phyloP scores from a whole-genome alignment of 2,888 invertebrate species.

The Philonicus albiceps region DNA sequence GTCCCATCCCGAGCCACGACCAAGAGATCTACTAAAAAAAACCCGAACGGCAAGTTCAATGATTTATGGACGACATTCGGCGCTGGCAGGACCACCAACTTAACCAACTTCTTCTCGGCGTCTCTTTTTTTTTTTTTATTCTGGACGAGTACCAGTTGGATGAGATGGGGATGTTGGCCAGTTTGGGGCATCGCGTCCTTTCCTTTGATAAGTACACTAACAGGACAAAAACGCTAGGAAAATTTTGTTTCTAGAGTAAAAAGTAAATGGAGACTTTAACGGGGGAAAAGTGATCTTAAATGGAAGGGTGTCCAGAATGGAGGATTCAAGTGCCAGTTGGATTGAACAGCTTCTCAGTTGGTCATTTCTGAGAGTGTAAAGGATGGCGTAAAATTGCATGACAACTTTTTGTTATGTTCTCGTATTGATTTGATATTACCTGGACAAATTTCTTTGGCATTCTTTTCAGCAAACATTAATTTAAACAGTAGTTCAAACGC shows the following conservation, averaged over 20 bases:
- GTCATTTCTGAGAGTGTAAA: background rate
- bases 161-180: background rate
- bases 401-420: background rate
- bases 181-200: conserved; percentile 1
- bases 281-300: background rate
- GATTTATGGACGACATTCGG: conserved; percentile 48
- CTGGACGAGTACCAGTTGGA: background rate
- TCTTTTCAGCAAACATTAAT: too few species aligned
- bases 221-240: background rate
- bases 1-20: background rate
- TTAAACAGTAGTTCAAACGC: too few species aligned
- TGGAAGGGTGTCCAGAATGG: background rate
- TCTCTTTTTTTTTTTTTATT: conserved; percentile 39
- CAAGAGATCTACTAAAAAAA: conserved; percentile 42
- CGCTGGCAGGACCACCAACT: conserved; percentile 44
- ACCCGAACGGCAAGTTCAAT: conserved; percentile 46
- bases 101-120: conserved; percentile 13
- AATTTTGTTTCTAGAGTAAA: conserved; percentile 2
- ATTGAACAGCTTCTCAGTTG: background rate
- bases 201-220: background rate
- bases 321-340: background rate
- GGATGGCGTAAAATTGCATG: background rate
- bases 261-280: conserved; percentile 32
- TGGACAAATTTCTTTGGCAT: background rate
- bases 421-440: background rate